phyloP scores from a whole-genome alignment of 2,113 vertebrate species.

The Promerops cafer region DNA sequence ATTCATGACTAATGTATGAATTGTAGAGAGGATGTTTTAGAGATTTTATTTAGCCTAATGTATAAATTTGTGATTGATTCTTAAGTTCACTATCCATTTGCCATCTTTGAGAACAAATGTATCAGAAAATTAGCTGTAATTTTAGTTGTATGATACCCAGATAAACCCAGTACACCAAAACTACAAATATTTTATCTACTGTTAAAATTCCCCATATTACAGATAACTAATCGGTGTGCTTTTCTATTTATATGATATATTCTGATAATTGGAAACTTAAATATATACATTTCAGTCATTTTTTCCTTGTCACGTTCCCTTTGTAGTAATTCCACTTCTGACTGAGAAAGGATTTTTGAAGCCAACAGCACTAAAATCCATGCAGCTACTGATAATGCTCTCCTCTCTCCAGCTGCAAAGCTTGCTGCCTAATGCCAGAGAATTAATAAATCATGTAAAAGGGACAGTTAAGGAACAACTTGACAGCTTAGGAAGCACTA shows the following conservation, averaged over 20 bases:
- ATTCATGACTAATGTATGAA: neutral
- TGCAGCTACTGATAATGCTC: neutral
- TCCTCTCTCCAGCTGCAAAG: neutral
- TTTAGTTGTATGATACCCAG: neutral
- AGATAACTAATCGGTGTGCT: neutral
- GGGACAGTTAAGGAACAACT: neutral
- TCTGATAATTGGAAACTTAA: neutral
- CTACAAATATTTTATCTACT: neutral
- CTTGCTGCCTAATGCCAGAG: neutral
- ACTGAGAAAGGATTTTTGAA: neutral
- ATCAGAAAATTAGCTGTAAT: neutral
- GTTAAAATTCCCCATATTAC: neutral
- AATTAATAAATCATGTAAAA: conserved; percentile 5
- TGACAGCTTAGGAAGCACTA: neutral
- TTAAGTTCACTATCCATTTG: neutral
- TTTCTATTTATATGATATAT: neutral
- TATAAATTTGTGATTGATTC: neutral
- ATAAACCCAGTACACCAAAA: neutral
- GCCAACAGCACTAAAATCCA: neutral
- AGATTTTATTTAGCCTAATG: neutral
- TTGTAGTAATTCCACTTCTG: neutral
- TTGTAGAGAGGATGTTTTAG: neutral
- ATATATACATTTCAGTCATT: neutral
- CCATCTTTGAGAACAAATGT: neutral
- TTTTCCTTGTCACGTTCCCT: neutral